Evolutionary conservation across 2,888 invertebrate species (phyloP).

Genomic region (Pseudoips prasinana): DNA sequence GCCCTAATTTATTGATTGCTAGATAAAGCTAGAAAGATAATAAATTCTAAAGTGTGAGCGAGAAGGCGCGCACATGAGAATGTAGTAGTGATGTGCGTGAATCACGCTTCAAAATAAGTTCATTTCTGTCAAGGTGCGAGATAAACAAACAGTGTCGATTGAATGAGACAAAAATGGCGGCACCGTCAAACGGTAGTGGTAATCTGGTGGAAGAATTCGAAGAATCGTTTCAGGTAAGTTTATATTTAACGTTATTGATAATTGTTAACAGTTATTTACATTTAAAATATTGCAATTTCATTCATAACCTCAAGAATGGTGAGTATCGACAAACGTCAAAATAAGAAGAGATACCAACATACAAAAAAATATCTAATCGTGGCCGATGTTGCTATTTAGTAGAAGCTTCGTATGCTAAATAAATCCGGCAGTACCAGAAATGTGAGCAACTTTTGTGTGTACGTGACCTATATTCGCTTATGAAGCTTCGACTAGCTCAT

Average conservation of each 20-base stretch:
- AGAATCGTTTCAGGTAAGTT: constrained; percentile 91
- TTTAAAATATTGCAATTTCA: constrained; percentile 17
- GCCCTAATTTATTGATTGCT: constrained; percentile 32
- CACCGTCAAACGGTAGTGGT: constrained; percentile 91
- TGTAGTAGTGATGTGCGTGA: constrained; percentile 35
- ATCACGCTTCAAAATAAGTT: constrained; percentile 19
- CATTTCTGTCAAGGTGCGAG: constrained; percentile 28
- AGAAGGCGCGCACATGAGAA: constrained; percentile 16
- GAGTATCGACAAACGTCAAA: constrained; percentile 57
- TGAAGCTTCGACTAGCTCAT: constrained; percentile 58
- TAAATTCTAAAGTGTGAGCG: constrained; percentile 6
- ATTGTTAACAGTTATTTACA: no score
- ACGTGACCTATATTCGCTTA: constrained; percentile 73
- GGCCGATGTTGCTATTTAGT: constrained; percentile 54
- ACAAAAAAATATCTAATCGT: constrained; percentile 43
- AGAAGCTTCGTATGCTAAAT: constrained; percentile 68
- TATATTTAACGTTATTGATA: neutral
- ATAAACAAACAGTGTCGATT: constrained; percentile 27
- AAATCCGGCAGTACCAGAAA: constrained; percentile 35
- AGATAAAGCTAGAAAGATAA: constrained; percentile 13
- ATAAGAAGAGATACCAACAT: constrained; percentile 57
- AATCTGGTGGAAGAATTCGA: constrained; percentile 95
- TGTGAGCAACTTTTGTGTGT: constrained; percentile 52
- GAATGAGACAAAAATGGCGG: constrained; percentile 81
- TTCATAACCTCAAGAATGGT: constrained; percentile 49